A percentile compares a stretch with the other conserved stretches of the same genome.
These are phyloP conservation scores for Hyppa rectilinea DNA, from an alignment of 2,888 invertebrate genomes.

Conservation along the genomic window DNA sequence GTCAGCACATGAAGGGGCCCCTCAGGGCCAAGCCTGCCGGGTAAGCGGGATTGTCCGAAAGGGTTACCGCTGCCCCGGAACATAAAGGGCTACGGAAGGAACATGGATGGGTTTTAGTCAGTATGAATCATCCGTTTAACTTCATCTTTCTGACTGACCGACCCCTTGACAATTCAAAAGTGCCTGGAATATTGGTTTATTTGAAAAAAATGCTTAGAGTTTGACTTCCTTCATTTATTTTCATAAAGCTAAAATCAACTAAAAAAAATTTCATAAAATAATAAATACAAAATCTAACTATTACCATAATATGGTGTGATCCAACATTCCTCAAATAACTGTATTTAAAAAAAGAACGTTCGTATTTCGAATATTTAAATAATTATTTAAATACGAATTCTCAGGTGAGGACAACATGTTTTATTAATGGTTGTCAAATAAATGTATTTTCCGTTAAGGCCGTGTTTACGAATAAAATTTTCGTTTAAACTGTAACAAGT, in stretches of 20 bases:
- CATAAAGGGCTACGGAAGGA: too few relatives aligned
- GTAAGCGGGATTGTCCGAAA: too few relatives aligned
- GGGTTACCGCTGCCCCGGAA: too few relatives aligned
- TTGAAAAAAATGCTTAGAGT: too few relatives aligned
- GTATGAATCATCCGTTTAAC: too few relatives aligned
- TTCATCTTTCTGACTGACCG: too few relatives aligned
- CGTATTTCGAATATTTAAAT: slow-evolving; percentile 4
- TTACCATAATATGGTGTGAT: background rate
- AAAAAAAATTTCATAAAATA: background rate
- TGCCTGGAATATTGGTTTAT: too few relatives aligned
- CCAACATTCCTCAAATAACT: background rate
- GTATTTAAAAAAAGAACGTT: background rate
- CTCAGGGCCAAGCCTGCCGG: too few relatives aligned
- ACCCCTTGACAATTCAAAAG: too few relatives aligned
- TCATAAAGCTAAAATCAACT: background rate
- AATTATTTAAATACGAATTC: slow-evolving; percentile 25
- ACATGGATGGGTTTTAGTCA: too few relatives aligned
- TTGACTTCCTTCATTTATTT: background rate
- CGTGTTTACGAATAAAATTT: slow-evolving; percentile 22
- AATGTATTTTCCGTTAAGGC: slow-evolving; percentile 11
- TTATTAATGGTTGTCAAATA: slow-evolving; percentile 15
- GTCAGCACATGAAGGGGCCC: too few relatives aligned
- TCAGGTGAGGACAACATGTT: slow-evolving; percentile 25
- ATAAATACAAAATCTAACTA: background rate
- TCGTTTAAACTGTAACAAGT: slow-evolving; percentile 9